Conservation (phyloP, 2,888 invertebrate genomes). For the Coelinius sp. region DNA sequence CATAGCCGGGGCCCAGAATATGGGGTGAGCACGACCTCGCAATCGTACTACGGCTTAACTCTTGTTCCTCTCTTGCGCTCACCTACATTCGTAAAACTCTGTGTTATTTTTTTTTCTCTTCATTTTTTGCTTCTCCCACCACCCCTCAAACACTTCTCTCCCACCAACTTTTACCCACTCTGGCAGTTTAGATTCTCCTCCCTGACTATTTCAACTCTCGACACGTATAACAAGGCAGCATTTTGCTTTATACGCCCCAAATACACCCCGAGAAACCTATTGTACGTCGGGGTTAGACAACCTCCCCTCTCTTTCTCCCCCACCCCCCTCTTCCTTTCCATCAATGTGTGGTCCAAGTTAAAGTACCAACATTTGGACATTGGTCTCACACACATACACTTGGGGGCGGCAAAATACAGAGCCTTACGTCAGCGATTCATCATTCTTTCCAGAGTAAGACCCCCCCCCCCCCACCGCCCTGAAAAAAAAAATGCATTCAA, state of each 20-base stretch:
- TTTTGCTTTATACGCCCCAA: conserved; percentile 18
- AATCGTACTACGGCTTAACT: conserved; percentile 60
- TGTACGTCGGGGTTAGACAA: not conserved
- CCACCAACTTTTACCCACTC: not conserved
- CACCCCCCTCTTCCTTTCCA: not conserved
- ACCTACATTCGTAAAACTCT: conserved; percentile 52
- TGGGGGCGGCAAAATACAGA: conserved; percentile 47
- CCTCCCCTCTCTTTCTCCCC: not conserved
- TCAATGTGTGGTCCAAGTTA: conserved; percentile 3
- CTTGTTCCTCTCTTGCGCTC: conserved; percentile 25
- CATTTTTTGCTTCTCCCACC: conserved; percentile 11
- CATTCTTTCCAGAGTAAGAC: conserved; percentile 42
- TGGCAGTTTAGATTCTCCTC: conserved; percentile 7
- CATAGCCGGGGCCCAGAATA: conserved; percentile 28
- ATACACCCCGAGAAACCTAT: conserved; percentile 7
- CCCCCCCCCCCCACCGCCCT: not conserved
- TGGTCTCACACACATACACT: conserved; percentile 17
- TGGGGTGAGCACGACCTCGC: conserved; percentile 60
- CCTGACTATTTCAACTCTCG: conserved; percentile 14
- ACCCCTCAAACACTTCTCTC: not conserved
- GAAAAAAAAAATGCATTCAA: conserved; percentile 50
- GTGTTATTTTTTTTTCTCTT: conserved; percentile 18
- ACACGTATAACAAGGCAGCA: conserved; percentile 21
- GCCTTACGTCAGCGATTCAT: conserved; percentile 51
- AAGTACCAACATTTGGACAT: conserved; percentile 6